phyloP scores from a whole-genome alignment of 1,140 invertebrate genomes.

The Cepaea nemoralis region DNA sequence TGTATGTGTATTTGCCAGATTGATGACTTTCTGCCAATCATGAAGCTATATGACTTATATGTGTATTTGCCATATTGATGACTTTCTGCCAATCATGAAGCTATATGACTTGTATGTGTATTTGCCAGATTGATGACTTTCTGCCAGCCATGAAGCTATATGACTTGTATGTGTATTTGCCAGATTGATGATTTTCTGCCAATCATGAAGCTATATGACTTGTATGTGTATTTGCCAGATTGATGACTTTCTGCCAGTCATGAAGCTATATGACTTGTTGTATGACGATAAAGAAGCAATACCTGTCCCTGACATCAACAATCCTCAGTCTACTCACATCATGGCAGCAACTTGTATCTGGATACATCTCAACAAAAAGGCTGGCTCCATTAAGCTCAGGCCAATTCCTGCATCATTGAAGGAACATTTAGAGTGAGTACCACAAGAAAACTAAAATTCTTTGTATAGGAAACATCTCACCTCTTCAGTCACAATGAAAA shows the following conservation, averaged over 20 bases:
- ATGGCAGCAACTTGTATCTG: slow-evolving; percentile 96
- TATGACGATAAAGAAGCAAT: slow-evolving; percentile 93
- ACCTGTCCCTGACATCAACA: slow-evolving; percentile 88
- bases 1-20: too few species aligned
- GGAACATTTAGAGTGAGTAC: slow-evolving; percentile 77
- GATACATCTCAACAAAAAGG: slow-evolving; percentile 95
- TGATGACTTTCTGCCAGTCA: slow-evolving; percentile 89
- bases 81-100: too few species aligned
- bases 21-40: too few species aligned
- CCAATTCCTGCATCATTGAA: slow-evolving; percentile 87
- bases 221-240: slow-evolving; percentile 74
- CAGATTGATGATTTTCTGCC: not conserved
- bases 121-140: slow-evolving; percentile 84
- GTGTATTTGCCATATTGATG: too few species aligned
- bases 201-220: not conserved
- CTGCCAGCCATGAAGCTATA: slow-evolving; percentile 91
- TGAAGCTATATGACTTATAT: too few species aligned
- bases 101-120: too few species aligned
- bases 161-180: slow-evolving; percentile 83
- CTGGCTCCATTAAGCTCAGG: slow-evolving; percentile 80
- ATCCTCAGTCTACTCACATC: slow-evolving; percentile 86
- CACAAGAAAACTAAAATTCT: too few species aligned
- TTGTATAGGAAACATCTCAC: too few species aligned
- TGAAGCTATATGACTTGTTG: slow-evolving; percentile 90
- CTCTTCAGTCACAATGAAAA: too few species aligned